A percentile compares a stretch with the other conserved stretches of the same genome.
Conservation (phyloP, 2,113 vertebrate species). For the Camelus bactrianus region DNA sequence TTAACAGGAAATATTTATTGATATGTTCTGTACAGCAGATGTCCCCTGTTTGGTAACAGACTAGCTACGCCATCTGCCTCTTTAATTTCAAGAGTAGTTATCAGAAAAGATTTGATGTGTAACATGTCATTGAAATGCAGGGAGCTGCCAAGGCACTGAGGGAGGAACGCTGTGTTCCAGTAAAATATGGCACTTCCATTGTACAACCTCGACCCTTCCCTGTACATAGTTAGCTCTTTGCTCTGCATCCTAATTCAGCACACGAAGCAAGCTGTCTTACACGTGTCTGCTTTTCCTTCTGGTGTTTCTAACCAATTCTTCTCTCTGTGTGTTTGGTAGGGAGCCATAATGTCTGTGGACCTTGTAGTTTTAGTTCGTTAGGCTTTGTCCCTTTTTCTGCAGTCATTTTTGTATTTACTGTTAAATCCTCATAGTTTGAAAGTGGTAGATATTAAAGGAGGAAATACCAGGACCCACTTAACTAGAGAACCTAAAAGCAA, state of each 20-base stretch:
- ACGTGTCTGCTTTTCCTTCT: background rate
- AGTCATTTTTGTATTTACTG: background rate
- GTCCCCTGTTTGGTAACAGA: slow-evolving; percentile 78
- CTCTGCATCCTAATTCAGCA: background rate
- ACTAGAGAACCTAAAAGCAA: slow-evolving; percentile 40
- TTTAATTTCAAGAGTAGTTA: slow-evolving; percentile 78
- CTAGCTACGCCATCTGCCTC: slow-evolving; percentile 74
- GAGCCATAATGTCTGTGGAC: background rate
- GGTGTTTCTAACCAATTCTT: background rate
- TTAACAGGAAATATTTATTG: slow-evolving; percentile 42
- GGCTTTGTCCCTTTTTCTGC: background rate
- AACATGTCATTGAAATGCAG: slow-evolving; percentile 76
- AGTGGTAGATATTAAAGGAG: background rate
- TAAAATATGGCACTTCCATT: slow-evolving; percentile 65
- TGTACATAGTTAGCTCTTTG: background rate
- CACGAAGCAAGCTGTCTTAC: background rate
- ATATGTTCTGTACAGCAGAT: slow-evolving; percentile 54
- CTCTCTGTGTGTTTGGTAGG: background rate
- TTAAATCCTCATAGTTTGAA: slow-evolving; percentile 35
- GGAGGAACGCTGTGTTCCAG: slow-evolving; percentile 64
- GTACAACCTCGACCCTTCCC: background rate
- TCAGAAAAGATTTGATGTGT: slow-evolving; percentile 63
- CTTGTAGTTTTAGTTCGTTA: background rate
- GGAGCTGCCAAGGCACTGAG: slow-evolving; percentile 76
- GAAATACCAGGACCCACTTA: background rate